phyloP scores from a whole-genome alignment of 1,140 invertebrate genomes.

The Batillaria attramentaria region DNA sequence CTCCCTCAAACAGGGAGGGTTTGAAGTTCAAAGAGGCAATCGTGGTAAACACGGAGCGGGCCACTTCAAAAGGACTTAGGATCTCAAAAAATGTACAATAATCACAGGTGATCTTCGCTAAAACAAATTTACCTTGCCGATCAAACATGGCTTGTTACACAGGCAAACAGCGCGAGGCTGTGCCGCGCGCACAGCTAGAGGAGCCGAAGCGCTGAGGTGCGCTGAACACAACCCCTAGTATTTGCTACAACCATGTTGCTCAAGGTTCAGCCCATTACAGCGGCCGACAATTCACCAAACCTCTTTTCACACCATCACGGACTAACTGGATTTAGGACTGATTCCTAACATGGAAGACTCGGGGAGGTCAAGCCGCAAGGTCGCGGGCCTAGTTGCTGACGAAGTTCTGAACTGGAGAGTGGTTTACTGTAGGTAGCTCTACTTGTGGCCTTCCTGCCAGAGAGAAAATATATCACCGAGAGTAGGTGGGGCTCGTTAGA shows the following conservation, averaged over 20 bases:
- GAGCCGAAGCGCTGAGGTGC: too few relatives aligned
- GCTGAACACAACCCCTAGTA: too few relatives aligned
- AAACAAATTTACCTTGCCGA: conserved; percentile 54
- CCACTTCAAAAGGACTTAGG: conserved; percentile 48
- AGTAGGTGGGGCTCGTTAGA: too few relatives aligned
- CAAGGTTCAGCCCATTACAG: conserved; percentile 14
- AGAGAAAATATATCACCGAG: too few relatives aligned
- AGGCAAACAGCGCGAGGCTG: conserved; percentile 37
- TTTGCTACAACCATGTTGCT: too few relatives aligned
- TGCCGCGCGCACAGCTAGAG: conserved; percentile 9
- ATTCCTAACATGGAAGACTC: conserved; percentile 27
- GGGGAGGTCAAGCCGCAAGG: neutral
- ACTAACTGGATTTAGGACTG: conserved; percentile 37
- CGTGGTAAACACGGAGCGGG: conserved; percentile 38
- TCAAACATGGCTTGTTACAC: conserved; percentile 44
- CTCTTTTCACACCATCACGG: conserved; percentile 46
- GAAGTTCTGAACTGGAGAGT: too few relatives aligned
- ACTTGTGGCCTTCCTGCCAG: too few relatives aligned
- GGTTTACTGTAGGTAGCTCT: too few relatives aligned
- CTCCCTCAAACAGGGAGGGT: conserved; percentile 42
- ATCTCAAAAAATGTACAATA: conserved; percentile 52
- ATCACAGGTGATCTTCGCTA: conserved; percentile 52
- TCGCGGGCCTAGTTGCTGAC: too few relatives aligned
- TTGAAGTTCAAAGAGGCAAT: conserved; percentile 47
- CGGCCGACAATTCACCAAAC: neutral